Base-by-base conservation (phyloP, 2,113 vertebrate species). In the Dolichotis patagonum region DNA sequence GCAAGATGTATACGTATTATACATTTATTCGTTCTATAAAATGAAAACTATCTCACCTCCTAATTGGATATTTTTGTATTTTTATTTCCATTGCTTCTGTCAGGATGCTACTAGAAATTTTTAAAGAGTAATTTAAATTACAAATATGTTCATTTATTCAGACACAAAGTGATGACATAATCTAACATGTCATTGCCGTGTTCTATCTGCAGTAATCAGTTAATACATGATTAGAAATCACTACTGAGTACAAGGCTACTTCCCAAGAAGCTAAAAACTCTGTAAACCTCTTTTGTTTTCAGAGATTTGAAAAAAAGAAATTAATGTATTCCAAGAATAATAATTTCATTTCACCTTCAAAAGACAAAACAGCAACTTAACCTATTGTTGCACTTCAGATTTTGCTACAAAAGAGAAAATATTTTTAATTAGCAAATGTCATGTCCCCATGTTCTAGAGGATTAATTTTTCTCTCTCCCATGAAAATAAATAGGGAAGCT, bases 151-250 rank as follows among this genome's bases (percentile, higher is more conserved):
- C 17, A 52, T 78, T 26, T 91, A 82, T 35, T 91, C 46, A 95
- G 54, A 46, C 4, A 94, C 5, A 38, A 94, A 14, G 12, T 0
- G 73, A 38, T 7, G 8, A 90, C 91, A 92, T 41, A 88, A 91
- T 14, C 73, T 89, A 95, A 0, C 24, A 26, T 86, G 16, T 41
- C 22, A 81, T 52, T 75, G 60, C 20, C 52, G 58, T 67, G 46
- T 82, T 91, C 96, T 85, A 97, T 95, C 96, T 98, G 46, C 85
- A 94, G 52, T 91, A 82, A 82, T 77, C 63, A 67, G 56, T 92
- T 81, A 97, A 69, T 96, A 93, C 14, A 19, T 24, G 73, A 97
- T 90, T 73, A 96, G 85, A 96, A 85, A 38, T 0, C 11, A 91
- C 32, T 3, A 43, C 2, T 22, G 2, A 84, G 78, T 75, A 54